These are phyloP conservation scores for Mastomys natalensis DNA, from an alignment of 2,113 vertebrate species.

Conservation along the genomic window DNA sequence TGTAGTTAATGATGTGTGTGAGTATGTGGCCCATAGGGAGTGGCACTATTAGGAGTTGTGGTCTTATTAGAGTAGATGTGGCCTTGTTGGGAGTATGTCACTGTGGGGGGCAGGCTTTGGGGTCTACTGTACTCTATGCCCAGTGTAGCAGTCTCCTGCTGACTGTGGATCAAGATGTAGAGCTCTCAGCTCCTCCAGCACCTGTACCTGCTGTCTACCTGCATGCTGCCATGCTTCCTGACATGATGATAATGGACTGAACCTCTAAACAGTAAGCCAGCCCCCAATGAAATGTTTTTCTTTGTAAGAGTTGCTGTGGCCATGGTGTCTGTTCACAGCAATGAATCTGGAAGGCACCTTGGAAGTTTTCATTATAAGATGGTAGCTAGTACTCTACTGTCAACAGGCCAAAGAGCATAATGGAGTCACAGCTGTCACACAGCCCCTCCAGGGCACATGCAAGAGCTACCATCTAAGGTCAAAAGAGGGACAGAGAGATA, in stretches of 20 bases:
- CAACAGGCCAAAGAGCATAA: background rate
- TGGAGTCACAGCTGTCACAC: background rate
- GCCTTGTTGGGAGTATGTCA: background rate
- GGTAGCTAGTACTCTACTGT: background rate
- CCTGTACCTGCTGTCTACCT: background rate
- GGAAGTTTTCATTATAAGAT: constrained; percentile 4
- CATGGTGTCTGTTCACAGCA: background rate
- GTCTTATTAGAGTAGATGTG: background rate
- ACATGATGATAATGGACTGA: background rate
- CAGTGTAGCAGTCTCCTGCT: background rate
- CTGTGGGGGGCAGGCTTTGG: background rate
- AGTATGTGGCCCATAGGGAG: background rate
- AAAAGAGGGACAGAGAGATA: background rate
- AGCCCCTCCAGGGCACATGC: background rate
- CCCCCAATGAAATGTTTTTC: background rate
- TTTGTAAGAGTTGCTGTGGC: background rate
- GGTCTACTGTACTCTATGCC: background rate
- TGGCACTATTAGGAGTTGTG: background rate
- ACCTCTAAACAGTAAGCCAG: background rate
- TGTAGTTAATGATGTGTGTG: background rate
- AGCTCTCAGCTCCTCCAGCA: background rate
- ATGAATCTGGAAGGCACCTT: background rate
- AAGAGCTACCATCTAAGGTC: background rate
- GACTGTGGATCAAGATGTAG: background rate
- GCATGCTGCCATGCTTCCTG: background rate